A percentile compares a stretch with the other conserved stretches of the same genome.
Conservation (phyloP, 1,140 invertebrate genomes). For the Cyrtorhinus lividipennis region DNA sequence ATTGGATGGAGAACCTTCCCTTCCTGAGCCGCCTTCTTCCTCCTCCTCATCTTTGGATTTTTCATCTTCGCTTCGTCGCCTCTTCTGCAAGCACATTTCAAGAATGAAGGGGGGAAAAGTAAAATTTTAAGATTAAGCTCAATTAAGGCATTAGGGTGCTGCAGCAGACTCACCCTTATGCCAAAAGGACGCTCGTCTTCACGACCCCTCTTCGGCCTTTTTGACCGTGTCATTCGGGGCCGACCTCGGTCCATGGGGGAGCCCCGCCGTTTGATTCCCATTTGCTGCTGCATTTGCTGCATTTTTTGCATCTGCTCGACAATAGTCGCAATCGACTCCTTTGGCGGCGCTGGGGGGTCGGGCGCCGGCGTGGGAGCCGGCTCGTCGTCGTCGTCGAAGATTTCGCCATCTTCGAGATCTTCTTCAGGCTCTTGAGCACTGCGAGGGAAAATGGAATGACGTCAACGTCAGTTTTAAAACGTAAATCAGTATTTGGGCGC, state of each 20-base stretch:
- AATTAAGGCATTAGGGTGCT: no score
- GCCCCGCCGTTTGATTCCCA: background rate
- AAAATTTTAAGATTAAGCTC: no score
- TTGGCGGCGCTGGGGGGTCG: background rate
- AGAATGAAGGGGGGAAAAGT: no score
- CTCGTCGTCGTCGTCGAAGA: conserved; percentile 5
- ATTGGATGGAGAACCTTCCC: background rate
- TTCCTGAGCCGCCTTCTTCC: background rate
- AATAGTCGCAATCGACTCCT: background rate
- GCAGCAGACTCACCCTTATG: background rate
- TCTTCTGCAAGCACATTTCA: background rate
- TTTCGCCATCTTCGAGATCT: conserved; percentile 6
- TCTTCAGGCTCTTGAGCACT: background rate
- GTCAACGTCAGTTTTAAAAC: no score
- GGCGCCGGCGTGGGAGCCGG: background rate
- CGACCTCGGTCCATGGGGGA: background rate
- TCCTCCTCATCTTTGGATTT: background rate
- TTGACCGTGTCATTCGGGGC: background rate
- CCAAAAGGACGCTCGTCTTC: background rate
- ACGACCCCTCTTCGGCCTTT: background rate
- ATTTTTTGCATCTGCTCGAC: background rate
- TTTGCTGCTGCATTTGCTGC: background rate
- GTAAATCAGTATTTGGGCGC: no score
- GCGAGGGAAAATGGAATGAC: background rate
- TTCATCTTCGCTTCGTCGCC: background rate